Percentiles rank a stretch among this genome's conserved stretches.
These are phyloP conservation scores for Poeciliopsis paucimaculata DNA, from an alignment of 2,797 vertebrate species.

Conservation along the genomic window DNA sequence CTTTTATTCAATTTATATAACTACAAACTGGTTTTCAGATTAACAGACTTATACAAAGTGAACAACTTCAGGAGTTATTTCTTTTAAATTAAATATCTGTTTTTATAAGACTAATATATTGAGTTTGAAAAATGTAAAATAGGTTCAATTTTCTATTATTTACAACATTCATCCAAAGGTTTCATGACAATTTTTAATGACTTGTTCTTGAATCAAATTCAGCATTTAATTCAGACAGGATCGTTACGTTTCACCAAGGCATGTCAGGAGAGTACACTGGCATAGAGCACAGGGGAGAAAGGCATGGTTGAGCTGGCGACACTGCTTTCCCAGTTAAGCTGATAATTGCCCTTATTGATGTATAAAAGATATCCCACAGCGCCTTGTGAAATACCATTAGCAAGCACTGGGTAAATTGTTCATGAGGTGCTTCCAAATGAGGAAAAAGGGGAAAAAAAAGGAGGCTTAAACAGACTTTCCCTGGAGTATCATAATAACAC, in stretches of 20 bases:
- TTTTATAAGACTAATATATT: not conserved
- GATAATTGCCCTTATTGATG: conserved; percentile 99
- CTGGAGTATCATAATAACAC: conserved; percentile 88
- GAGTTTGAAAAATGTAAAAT: not conserved
- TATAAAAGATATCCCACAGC: conserved; percentile 97
- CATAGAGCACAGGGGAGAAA: conserved; percentile 52
- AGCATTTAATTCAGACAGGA: conserved; percentile 37
- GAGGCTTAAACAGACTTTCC: conserved; percentile 93
- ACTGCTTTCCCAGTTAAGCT: conserved; percentile 94
- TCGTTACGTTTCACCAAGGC: conserved; percentile 34
- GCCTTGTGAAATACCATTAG: conserved; percentile 97
- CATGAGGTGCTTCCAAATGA: conserved; percentile 92
- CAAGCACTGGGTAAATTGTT: conserved; percentile 95
- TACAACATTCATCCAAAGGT: conserved; percentile 17
- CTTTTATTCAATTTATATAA: conserved; percentile 29
- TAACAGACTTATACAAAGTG: not conserved
- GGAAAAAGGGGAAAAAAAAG: conserved; percentile 82
- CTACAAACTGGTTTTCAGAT: not conserved
- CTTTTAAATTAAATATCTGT: not conserved
- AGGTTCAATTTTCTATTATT: not conserved
- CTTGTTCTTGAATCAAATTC: conserved; percentile 3
- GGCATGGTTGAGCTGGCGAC: conserved; percentile 84
- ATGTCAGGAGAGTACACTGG: conserved; percentile 49
- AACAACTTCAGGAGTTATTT: not conserved
- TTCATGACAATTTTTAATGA: conserved; percentile 3